These are phyloP conservation scores for Andrena haemorrhoa DNA, from an alignment of 2,888 invertebrate species.

Conservation along the genomic window DNA sequence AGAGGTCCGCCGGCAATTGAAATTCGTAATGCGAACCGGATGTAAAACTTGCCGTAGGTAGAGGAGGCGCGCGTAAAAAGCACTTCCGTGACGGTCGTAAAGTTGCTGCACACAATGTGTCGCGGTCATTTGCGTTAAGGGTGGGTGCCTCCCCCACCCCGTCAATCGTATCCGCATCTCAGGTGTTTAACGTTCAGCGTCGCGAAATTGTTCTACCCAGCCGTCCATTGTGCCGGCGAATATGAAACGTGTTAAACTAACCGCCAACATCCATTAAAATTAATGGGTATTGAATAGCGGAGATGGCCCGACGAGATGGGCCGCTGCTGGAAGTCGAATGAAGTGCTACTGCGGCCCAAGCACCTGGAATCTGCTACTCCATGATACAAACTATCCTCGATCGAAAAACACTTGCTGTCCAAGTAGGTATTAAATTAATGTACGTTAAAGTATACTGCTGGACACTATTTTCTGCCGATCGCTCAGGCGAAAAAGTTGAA, in stretches of 20 bases:
- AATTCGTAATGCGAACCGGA: conserved; percentile 54
- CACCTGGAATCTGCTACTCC: conserved; percentile 25
- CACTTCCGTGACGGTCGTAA: conserved; percentile 19
- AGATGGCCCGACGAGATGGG: conserved; percentile 68
- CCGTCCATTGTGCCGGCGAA: conserved; percentile 70
- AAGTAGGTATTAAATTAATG: neutral
- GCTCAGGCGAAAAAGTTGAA: no score
- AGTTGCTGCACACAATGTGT: conserved; percentile 22
- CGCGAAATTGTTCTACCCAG: conserved; percentile 70
- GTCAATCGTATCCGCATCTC: conserved; percentile 56
- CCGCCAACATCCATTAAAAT: conserved; percentile 79
- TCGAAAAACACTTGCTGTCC: conserved; percentile 8
- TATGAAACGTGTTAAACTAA: conserved; percentile 77
- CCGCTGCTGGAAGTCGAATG: conserved; percentile 62
- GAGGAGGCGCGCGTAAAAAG: conserved; percentile 38
- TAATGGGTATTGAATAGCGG: conserved; percentile 80
- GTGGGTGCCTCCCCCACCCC: neutral
- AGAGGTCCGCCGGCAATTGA: conserved; percentile 28
- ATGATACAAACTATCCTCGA: conserved; percentile 11
- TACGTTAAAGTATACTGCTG: neutral
- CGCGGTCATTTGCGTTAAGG: conserved; percentile 30
- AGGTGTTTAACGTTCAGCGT: conserved; percentile 68
- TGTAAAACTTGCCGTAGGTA: conserved; percentile 29
- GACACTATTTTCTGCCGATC: no score
- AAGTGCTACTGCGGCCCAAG: conserved; percentile 56